Evolutionary conservation across 2,113 vertebrate genomes (phyloP).

Genomic region (Pedetes capensis): DNA sequence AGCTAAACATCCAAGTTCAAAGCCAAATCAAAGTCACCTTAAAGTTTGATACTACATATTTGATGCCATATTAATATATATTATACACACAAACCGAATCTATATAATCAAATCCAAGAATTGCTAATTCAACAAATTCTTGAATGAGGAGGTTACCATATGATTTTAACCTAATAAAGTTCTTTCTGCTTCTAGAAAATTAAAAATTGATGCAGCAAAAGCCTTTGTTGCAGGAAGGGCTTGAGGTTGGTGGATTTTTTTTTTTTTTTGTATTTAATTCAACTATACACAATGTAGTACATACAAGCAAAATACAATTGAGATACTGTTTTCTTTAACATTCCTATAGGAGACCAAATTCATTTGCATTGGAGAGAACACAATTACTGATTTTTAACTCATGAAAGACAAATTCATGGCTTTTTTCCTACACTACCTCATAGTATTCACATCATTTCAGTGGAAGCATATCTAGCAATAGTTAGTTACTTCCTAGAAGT

Average conservation of each 20-base stretch:
- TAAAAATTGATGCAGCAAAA: slow-evolving; percentile 62
- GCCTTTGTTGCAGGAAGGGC: slow-evolving; percentile 44
- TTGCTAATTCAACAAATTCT: slow-evolving; percentile 52
- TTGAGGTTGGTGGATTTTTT: slow-evolving; percentile 45
- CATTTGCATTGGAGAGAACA: slow-evolving; percentile 66
- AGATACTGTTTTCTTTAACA: slow-evolving; percentile 70
- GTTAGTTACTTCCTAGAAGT: slow-evolving; percentile 62
- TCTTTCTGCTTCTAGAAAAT: slow-evolving; percentile 39
- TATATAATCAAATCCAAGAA: slow-evolving; percentile 36
- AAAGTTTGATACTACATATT: neutral
- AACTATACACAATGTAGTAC: slow-evolving; percentile 60
- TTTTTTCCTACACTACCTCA: slow-evolving; percentile 69
- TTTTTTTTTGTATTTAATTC: slow-evolving; percentile 64
- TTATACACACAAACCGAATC: neutral
- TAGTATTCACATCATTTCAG: slow-evolving; percentile 52
- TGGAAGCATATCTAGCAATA: slow-evolving; percentile 14
- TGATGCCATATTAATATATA: neutral
- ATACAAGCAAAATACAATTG: slow-evolving; percentile 67
- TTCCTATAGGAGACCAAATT: slow-evolving; percentile 74
- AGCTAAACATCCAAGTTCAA: slow-evolving; percentile 17
- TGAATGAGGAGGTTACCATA: neutral
- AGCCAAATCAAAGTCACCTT: slow-evolving; percentile 57
- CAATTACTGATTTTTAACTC: slow-evolving; percentile 75
- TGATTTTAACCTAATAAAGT: slow-evolving; percentile 33
- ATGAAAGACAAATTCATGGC: slow-evolving; percentile 76